Evolutionary conservation across 2,797 vertebrate species (phyloP), one percentile per base, ranked within the genome.

Genomic region (Craterocephalus amniculus): DNA sequence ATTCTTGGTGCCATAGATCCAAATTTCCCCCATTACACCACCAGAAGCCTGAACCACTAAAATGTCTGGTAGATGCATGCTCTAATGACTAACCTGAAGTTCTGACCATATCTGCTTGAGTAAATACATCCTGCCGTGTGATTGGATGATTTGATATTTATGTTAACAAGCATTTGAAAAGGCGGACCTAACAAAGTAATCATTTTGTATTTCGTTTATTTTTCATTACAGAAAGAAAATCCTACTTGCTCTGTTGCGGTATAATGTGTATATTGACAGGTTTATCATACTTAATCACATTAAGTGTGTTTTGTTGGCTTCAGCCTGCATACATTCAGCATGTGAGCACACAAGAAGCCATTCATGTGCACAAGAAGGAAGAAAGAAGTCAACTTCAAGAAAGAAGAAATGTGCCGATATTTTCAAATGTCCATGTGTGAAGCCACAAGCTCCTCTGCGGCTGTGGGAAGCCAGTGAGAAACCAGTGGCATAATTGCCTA

Each of bases 401-500:
- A 80, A 76, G 64, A 63, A 87, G 64, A 85, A 93, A 91, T 93
- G 84, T 87, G 80, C 85, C 82, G 79, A 89, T 90, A 81, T 84
- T 88, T 89, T 93, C 84, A 91, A 86, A 91, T 87, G 90, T 89
- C 88, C 86, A 81, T 87, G 88, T 92, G 91, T 86, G 86, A 91
- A 92, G 86, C 89, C 89, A 89, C 89, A 91, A 90, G 84, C 87
- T 89, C 78, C 77, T 89, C 85, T 91, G 85, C 72, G 87, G 90
- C 83, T 89, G 85, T 63, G 72, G 79, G 80, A 89, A 88, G 84
- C 86, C 87, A 86, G 81, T 88, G 83, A 86, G 81, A 90, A 89
- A 88, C 83, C 85, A 91, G 81, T 91, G 91, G 87, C 76, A 83
- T 92, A 92, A 93, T 91, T 91, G 89, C 86, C 87, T 90, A 91